These are phyloP conservation scores for Chloropsis cyanopogon DNA, from an alignment of 2,113 vertebrate species.

Conservation along the genomic window DNA sequence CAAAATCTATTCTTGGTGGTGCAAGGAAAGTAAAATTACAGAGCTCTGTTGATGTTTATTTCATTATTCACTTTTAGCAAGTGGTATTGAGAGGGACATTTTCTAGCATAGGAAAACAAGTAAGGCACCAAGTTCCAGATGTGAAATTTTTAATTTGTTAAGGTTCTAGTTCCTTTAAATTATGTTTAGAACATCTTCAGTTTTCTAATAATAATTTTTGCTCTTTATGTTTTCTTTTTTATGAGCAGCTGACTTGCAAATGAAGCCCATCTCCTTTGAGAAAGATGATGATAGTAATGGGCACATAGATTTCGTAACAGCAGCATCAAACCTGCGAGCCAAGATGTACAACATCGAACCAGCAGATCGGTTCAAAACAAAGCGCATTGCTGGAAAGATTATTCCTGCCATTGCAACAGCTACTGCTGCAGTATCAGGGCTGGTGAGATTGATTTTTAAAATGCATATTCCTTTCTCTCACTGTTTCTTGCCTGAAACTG, in stretches of 20 bases:
- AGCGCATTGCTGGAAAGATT: slow-evolving; percentile 96
- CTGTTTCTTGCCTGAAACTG: not conserved
- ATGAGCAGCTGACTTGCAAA: slow-evolving; percentile 79
- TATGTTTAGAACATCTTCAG: not conserved
- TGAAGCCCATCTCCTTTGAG: slow-evolving; percentile 88
- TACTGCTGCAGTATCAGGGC: slow-evolving; percentile 92
- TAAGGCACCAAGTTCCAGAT: not conserved
- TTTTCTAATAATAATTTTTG: not conserved
- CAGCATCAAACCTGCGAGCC: slow-evolving; percentile 90
- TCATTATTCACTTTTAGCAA: not conserved
- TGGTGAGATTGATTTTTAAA: slow-evolving; percentile 77
- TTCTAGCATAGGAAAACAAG: not conserved
- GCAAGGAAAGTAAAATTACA: not conserved
- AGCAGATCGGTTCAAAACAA: slow-evolving; percentile 93
- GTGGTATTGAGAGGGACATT: not conserved
- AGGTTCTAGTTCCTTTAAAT: not conserved
- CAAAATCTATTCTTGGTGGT: not conserved
- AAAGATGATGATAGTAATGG: slow-evolving; percentile 93
- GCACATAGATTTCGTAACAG: slow-evolving; percentile 91
- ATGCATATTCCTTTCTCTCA: not conserved
- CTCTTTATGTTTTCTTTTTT: not conserved
- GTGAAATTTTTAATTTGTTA: not conserved
- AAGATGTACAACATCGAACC: slow-evolving; percentile 93
- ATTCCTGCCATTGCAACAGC: slow-evolving; percentile 98
- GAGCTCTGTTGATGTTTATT: not conserved